Conservation (phyloP, 2,113 vertebrate genomes). For the Scomber scombrus region DNA sequence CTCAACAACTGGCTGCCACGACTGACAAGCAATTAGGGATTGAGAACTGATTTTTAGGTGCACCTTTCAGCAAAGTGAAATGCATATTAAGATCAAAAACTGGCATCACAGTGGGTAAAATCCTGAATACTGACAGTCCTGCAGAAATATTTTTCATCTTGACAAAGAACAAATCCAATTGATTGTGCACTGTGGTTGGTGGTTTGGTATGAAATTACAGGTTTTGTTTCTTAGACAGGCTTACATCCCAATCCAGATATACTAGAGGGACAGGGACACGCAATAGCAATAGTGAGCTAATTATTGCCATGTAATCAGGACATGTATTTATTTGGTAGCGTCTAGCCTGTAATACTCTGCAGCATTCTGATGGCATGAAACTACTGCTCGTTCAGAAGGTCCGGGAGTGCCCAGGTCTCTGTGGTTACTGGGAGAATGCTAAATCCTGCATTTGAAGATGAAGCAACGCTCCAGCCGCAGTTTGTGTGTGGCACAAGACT, state of each 20-base stretch:
- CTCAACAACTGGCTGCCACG: slow-evolving; percentile 14
- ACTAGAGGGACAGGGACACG: slow-evolving; percentile 10
- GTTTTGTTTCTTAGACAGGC: background rate
- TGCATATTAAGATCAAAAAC: slow-evolving; percentile 4
- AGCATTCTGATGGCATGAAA: slow-evolving; percentile 41
- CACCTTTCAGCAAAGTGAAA: slow-evolving; percentile 25
- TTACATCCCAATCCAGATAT: slow-evolving; percentile 8
- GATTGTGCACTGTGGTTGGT: background rate
- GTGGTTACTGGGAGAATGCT: slow-evolving; percentile 53
- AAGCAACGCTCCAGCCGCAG: background rate
- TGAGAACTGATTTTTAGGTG: slow-evolving; percentile 9
- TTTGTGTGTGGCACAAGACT: slow-evolving; percentile 58
- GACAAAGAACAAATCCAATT: slow-evolving; percentile 15
- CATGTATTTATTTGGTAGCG: slow-evolving; percentile 50
- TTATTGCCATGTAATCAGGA: slow-evolving; percentile 54
- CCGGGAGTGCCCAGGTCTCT: slow-evolving; percentile 51
- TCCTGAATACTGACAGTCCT: slow-evolving; percentile 3
- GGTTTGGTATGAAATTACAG: slow-evolving; percentile 23
- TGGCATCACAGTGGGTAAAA: background rate
- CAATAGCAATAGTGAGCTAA: slow-evolving; percentile 47
- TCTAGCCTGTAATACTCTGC: slow-evolving; percentile 20
- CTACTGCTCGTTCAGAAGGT: slow-evolving; percentile 22
- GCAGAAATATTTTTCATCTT: slow-evolving; percentile 10
- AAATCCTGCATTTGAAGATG: slow-evolving; percentile 43
- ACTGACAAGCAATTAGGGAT: slow-evolving; percentile 63